A percentile compares a stretch with the other conserved stretches of the same genome.
Evolutionary conservation across 2,113 vertebrate genomes (phyloP).

Genomic region (Macrotis lagotis): DNA sequence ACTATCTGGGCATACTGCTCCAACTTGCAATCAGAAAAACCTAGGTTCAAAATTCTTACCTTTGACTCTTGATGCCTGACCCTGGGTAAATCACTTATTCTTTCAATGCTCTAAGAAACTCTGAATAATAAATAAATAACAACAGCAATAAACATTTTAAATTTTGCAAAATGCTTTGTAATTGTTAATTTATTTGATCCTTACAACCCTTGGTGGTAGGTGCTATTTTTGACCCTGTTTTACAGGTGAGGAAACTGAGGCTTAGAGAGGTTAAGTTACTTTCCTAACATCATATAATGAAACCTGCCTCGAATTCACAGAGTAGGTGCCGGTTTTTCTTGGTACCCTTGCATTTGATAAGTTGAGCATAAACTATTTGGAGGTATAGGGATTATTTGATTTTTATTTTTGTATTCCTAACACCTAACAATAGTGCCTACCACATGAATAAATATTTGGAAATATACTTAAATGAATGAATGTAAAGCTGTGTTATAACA

Average conservation of each 20-base stretch:
- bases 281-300: background rate
- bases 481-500: background rate
- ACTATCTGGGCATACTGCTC: too few relatives aligned
- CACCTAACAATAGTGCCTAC: background rate
- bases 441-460: background rate
- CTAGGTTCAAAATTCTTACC: background rate
- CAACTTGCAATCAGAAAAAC: background rate
- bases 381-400: background rate
- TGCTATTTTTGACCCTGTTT: background rate
- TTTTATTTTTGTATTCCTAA: background rate
- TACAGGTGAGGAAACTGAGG: background rate
- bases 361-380: background rate
- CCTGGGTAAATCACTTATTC: background rate
- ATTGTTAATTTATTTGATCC: background rate
- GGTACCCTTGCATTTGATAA: background rate
- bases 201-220: background rate
- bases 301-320: background rate
- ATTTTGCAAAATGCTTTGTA: background rate
- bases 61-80: background rate
- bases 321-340: background rate
- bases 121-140: background rate
- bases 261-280: background rate
- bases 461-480: background rate
- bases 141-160: background rate
- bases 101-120: background rate